Base-by-base conservation (phyloP, 1,140 invertebrate species). In the Calycopis cecrops region DNA sequence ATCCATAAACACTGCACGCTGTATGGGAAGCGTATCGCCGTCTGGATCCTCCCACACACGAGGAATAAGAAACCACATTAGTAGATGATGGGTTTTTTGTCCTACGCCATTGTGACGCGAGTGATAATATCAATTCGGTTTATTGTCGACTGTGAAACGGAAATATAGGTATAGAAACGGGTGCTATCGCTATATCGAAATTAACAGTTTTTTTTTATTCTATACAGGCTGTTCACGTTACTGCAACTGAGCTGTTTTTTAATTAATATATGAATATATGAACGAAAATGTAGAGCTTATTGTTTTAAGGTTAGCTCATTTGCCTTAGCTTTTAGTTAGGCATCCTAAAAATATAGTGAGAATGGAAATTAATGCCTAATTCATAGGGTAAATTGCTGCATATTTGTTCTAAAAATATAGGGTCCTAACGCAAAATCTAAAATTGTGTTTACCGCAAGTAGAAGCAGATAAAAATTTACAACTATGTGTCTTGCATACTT, bases 41-140 rank as follows among this genome's bases (percentile, higher is more conserved):
- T 16, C 40, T 16, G 40, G 7, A 44, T 44, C 40, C 40, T 44
- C 40, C 40, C 40, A 44, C 40, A 44, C 40, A 44, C 40, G 40
- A 16, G 40, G 40, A 16, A 44, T 44, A 44, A 44, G 40, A 44
- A 44, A 44, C 40, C 9, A 44, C 40, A 44, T 44, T 44, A 44
- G 16, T 44, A 44, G 40, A 44, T 44, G 40, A 44, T 44, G 40
- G 40, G 40, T 44, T 44, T 44, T 44, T 44, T 44, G 40, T 44
- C 40, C 40, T 16, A 14, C 12, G 12, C 40, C 14, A 44, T 44
- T 44, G 40, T 44, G 40, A 16, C 17, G 14, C 14, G 14, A 16
- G 40, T 44, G 40, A 44, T 44, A 44, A 44, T 44, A 44, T 44
- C 40, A 44, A 44, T 44, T 44, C 40, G 40, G 40, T 44, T 44